Percentiles rank a stretch among this genome's conserved stretches.
Conservation (phyloP, 2,797 vertebrate genomes). For the Chlorospingus semifuscus region DNA sequence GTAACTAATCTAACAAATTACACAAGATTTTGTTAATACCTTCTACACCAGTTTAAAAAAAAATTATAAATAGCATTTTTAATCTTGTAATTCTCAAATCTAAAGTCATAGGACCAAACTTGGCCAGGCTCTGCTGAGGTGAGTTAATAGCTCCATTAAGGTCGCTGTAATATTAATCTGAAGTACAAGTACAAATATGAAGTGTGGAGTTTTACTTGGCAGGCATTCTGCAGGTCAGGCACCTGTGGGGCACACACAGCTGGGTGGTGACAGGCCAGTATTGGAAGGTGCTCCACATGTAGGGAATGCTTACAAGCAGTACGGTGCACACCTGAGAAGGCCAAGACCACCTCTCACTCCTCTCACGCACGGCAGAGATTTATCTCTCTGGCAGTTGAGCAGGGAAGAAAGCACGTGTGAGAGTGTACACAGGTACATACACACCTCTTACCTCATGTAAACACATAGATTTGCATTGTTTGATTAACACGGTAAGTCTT, state of each 20-base stretch:
- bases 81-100: background rate
- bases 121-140: background rate
- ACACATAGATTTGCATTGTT: background rate
- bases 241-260: background rate
- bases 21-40: background rate
- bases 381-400: background rate
- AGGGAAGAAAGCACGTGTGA: rapidly evolving
- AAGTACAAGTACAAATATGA: background rate
- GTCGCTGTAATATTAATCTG: background rate
- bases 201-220: background rate
- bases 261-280: background rate
- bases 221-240: background rate
- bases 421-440: no score
- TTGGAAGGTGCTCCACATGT: background rate
- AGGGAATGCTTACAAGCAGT: background rate
- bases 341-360: background rate
- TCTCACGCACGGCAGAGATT: background rate
- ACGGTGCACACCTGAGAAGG: background rate
- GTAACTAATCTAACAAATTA: background rate
- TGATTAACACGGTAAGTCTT: background rate
- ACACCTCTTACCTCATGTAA: background rate
- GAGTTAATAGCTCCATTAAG: background rate
- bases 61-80: background rate
- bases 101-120: background rate
- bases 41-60: background rate